Percentiles rank a stretch among this genome's conserved stretches.
Conservation (phyloP, 2,113 vertebrate genomes). For the Pampusana beccarii region DNA sequence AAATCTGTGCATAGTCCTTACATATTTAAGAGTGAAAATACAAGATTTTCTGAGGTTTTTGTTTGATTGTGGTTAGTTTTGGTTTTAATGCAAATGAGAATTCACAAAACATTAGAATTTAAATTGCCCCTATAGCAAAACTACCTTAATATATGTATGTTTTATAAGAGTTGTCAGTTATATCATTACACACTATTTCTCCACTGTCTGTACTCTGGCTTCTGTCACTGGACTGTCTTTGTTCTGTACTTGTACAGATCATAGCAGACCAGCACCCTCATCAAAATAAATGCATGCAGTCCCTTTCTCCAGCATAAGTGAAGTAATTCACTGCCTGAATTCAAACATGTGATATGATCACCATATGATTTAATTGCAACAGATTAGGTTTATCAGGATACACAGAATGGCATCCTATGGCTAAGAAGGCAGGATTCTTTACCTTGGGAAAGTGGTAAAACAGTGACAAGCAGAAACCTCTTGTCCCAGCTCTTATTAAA, state of each 20-base stretch:
- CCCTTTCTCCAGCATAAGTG: background rate
- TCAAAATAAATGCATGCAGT: background rate
- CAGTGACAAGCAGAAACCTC: background rate
- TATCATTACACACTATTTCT: background rate
- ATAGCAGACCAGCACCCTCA: background rate
- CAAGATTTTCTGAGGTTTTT: background rate
- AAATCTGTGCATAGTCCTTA: background rate
- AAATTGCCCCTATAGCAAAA: background rate
- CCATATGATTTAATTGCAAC: background rate
- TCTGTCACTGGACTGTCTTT: background rate
- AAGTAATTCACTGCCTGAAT: background rate
- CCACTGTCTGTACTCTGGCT: background rate
- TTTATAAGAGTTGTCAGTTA: background rate
- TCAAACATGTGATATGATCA: background rate
- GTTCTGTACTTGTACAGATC: background rate
- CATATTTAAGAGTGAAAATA: background rate
- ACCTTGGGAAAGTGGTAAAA: background rate
- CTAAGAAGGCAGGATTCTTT: background rate
- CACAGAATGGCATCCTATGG: background rate
- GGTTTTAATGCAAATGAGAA: background rate
- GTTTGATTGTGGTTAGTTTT: background rate
- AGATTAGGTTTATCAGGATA: background rate
- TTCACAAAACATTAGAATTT: background rate
- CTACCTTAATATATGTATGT: background rate
- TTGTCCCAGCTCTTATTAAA: background rate